phyloP scores from a whole-genome alignment of 1,140 invertebrate species.

The Potamilus streckersoni region DNA sequence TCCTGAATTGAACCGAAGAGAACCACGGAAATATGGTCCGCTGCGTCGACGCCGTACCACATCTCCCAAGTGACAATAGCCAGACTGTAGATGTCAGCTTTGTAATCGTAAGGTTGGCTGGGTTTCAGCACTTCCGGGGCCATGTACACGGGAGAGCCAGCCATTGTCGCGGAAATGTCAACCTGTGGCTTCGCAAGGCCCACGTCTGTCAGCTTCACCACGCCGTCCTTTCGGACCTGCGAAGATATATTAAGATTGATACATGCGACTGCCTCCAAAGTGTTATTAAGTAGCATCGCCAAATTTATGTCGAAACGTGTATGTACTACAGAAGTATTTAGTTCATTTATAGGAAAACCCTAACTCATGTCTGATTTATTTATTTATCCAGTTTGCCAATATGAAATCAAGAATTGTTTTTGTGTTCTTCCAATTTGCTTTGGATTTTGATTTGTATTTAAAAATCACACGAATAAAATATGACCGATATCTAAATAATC shows the following conservation, averaged over 20 bases:
- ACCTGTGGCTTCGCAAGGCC: conserved; percentile 18
- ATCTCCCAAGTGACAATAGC: conserved; percentile 27
- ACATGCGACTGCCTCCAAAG: no score
- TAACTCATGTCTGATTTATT: no score
- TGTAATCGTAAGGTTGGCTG: conserved; percentile 6
- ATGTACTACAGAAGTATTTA: no score
- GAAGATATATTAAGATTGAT: background rate
- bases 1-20: background rate
- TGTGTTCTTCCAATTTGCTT: no score
- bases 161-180: background rate
- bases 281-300: no score
- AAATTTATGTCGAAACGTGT: no score
- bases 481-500: background rate
- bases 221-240: conserved; percentile 5
- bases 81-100: conserved; percentile 25
- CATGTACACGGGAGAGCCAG: conserved; percentile 21
- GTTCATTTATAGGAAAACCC: no score
- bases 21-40: conserved; percentile 8
- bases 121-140: conserved; percentile 23
- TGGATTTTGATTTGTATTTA: no score
- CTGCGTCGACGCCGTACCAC: conserved; percentile 23
- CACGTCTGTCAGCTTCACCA: conserved; percentile 23
- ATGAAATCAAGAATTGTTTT: no score
- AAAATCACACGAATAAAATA: no score
- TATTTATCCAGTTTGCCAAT: no score